These are phyloP conservation scores for Calycopis cecrops DNA, from an alignment of 1,140 invertebrate species.

Conservation along the genomic window DNA sequence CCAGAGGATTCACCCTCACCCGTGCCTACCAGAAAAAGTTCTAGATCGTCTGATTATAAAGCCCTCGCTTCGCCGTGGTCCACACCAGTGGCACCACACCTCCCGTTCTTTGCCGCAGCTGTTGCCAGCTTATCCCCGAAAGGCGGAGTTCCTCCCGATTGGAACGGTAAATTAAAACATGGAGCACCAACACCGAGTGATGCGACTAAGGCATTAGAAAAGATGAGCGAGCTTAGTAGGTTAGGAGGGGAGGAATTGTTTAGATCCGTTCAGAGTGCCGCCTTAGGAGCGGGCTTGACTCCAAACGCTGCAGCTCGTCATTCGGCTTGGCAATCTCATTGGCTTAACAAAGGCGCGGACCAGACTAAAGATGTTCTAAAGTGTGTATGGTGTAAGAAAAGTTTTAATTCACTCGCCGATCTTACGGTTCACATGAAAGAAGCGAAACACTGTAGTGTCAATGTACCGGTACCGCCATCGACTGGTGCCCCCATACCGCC, in stretches of 20 bases:
- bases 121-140: conserved; percentile 86
- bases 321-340: conserved; percentile 95
- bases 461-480: conserved; percentile 82
- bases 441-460: conserved; percentile 92
- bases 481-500: conserved; percentile 77
- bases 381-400: conserved; percentile 97
- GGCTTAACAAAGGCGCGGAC: conserved; percentile 94
- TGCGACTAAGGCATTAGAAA: conserved; percentile 90
- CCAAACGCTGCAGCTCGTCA: conserved; percentile 79
- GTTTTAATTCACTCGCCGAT: conserved; percentile 91
- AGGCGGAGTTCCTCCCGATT: conserved; percentile 78
- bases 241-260: conserved; percentile 86
- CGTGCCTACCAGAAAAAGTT: conserved; percentile 79
- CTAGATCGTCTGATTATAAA: conserved; percentile 79
- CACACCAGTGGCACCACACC: conserved; percentile 84
- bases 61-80: conserved; percentile 84
- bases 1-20: conserved; percentile 79
- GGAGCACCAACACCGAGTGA: conserved; percentile 80
- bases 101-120: conserved; percentile 88
- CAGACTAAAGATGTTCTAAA: conserved; percentile 95
- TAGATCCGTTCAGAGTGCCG: conserved; percentile 76
- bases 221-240: conserved; percentile 93
- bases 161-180: conserved; percentile 89
- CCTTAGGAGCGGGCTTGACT: conserved; percentile 60
- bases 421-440: conserved; percentile 97